Base-by-base conservation (phyloP, 2,797 vertebrate species). In the Glyptemys insculpta region DNA sequence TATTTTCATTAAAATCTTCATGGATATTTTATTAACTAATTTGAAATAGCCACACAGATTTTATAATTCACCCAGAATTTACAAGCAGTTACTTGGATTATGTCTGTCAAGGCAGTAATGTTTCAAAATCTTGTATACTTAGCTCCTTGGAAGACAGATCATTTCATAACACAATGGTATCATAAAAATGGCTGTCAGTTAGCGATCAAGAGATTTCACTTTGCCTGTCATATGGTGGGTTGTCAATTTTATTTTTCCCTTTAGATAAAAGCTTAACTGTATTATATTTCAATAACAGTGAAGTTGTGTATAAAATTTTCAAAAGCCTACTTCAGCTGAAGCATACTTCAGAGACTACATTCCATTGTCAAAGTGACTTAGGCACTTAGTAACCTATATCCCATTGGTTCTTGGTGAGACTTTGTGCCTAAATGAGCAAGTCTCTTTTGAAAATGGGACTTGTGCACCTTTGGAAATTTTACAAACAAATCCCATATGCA, bases 131-230 rank as follows among this genome's bases (percentile, higher is more conserved):
- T 90, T 93, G 93, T 96, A 89, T 97, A 94, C 95, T 92, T 96
- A 94, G 89, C 92, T 96, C 59, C 86, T 96, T 96, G 89, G 96
- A 97, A 97, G 96, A 95, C 96, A 96, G 91, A 96, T 97, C 96
- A 96, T 97, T 97, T 95, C 83, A 81, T 96, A 96, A 97, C 96
- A 97, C 96, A 97, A 97, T 97, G 95, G 95, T 87, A 95, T 93
- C 80, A 97, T 96, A 97, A 95, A 97, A 94, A 94, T 81, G 94
- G 93, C 95, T 97, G 97, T 97, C 97, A 97, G 96, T 94, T 97
- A 95, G 95, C 95, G 95, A 97, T 97, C 97, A 97, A 96, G 97
- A 96, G 96, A 97, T 96, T 97, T 97, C 97, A 97, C 96, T 97
- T 97, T 92, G 79, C 97, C 96, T 97, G 97, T 97, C 96, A 97